phyloP scores from a whole-genome alignment of 2,888 invertebrate species.

The Thera obeliscata region DNA sequence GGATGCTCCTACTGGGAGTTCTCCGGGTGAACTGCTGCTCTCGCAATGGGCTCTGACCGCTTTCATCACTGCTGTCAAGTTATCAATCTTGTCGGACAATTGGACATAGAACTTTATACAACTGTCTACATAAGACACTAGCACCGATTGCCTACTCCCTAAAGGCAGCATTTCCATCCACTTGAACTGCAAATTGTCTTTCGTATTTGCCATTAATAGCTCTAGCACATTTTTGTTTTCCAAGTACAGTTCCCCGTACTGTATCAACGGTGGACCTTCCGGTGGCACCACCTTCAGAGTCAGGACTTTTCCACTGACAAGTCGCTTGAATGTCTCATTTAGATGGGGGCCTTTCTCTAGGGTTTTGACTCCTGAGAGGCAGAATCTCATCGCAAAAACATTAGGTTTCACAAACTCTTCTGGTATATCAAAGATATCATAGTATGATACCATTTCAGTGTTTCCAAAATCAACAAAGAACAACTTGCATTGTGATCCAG shows the following conservation, averaged over 20 bases:
- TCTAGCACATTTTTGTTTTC: conserved; percentile 85
- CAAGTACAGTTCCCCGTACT: conserved; percentile 89
- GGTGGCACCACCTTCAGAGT: conserved; percentile 87
- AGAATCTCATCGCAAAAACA: conserved; percentile 90
- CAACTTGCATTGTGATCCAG: conserved; percentile 89
- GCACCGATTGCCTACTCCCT: conserved; percentile 75
- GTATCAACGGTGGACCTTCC: conserved; percentile 88
- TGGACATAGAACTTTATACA: conserved; percentile 91
- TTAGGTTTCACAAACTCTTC: conserved; percentile 88
- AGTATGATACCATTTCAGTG: conserved; percentile 88
- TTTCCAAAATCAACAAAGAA: conserved; percentile 93
- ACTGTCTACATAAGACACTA: conserved; percentile 87
- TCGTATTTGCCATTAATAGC: conserved; percentile 74
- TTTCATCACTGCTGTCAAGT: conserved; percentile 87
- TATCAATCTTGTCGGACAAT: conserved; percentile 84
- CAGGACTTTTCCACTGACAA: conserved; percentile 86
- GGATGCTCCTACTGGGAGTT: conserved; percentile 85
- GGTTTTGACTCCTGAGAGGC: conserved; percentile 88
- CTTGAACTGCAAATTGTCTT: conserved; percentile 72
- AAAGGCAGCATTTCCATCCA: conserved; percentile 67
- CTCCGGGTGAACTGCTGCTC: conserved; percentile 70
- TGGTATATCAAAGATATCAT: conserved; percentile 90
- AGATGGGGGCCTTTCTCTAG: conserved; percentile 83
- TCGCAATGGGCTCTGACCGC: conserved; percentile 86
- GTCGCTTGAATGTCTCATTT: conserved; percentile 88